Conservation (phyloP, 1,140 invertebrate species). For the Formica selysi region DNA sequence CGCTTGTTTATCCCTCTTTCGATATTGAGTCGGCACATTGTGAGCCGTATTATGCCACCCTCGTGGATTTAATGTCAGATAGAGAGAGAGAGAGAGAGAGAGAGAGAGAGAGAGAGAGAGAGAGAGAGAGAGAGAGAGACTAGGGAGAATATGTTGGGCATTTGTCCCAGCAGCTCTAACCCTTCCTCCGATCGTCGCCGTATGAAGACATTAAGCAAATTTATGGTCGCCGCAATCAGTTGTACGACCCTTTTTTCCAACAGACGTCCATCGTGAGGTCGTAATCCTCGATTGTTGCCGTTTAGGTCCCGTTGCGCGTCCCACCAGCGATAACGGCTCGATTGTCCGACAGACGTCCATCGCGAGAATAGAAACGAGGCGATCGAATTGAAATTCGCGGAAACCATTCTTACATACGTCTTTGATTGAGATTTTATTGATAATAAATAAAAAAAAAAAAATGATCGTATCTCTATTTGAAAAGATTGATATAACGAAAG, state of each 20-base stretch:
- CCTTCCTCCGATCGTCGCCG: conserved; percentile 76
- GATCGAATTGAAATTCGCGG: conserved; percentile 1
- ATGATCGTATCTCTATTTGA: not conserved
- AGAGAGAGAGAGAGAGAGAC: conserved; percentile 3
- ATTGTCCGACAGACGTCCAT: not conserved
- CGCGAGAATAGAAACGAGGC: not conserved
- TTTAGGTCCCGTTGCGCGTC: conserved; percentile 23
- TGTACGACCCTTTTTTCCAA: conserved; percentile 30
- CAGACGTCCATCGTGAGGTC: conserved; percentile 29
- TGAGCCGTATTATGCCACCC: conserved; percentile 52
- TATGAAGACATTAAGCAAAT: conserved; percentile 84
- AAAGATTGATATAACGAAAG: not conserved
- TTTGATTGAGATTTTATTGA: conserved; percentile 19
- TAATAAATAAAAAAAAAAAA: conserved; percentile 14
- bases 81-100: not conserved
- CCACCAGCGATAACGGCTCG: not conserved
- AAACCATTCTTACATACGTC: not conserved
- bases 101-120: not conserved
- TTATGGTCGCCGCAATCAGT: conserved; percentile 83
- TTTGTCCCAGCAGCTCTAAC: conserved; percentile 65
- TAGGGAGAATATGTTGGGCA: conserved; percentile 12
- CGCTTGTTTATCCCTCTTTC: conserved; percentile 53
- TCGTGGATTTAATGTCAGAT: conserved; percentile 29
- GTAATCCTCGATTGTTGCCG: conserved; percentile 55
- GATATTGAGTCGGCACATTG: conserved; percentile 42